phyloP scores from a whole-genome alignment of 1,140 invertebrate genomes.

The Aphis craccivora region DNA sequence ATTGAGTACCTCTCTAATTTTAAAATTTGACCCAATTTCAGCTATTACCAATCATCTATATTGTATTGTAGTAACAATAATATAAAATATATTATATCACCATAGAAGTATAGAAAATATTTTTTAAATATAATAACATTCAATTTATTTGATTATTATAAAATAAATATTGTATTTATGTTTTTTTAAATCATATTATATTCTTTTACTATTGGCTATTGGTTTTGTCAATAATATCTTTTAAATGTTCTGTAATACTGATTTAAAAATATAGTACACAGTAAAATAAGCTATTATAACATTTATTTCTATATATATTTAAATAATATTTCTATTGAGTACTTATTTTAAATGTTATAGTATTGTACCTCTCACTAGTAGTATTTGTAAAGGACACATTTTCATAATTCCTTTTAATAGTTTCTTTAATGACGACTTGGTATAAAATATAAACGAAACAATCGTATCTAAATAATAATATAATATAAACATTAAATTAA shows the following conservation, averaged over 20 bases:
- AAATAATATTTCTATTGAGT: neutral
- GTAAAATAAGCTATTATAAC: too few species aligned
- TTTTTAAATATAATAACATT: neutral
- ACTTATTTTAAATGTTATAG: neutral
- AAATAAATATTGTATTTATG: neutral
- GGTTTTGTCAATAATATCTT: neutral
- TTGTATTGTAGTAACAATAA: too few species aligned
- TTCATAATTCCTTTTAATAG: neutral
- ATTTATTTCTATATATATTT: neutral
- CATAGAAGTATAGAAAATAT: too few species aligned
- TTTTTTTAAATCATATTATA: neutral
- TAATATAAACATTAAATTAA: neutral
- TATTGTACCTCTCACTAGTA: neutral
- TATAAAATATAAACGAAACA: neutral
- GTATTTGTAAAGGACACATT: neutral
- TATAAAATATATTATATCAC: too few species aligned
- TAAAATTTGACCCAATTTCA: too few species aligned
- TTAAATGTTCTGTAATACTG: neutral
- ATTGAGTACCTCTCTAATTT: neutral
- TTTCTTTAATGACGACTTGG: neutral
- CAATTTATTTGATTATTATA: neutral
- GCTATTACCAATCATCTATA: too few species aligned
- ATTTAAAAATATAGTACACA: neutral
- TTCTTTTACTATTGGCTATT: neutral
- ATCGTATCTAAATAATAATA: neutral